Evolutionary conservation across 2,113 vertebrate genomes (phyloP), one percentile per base, ranked within the genome.

Genomic region (Plestiodon gilberti): DNA sequence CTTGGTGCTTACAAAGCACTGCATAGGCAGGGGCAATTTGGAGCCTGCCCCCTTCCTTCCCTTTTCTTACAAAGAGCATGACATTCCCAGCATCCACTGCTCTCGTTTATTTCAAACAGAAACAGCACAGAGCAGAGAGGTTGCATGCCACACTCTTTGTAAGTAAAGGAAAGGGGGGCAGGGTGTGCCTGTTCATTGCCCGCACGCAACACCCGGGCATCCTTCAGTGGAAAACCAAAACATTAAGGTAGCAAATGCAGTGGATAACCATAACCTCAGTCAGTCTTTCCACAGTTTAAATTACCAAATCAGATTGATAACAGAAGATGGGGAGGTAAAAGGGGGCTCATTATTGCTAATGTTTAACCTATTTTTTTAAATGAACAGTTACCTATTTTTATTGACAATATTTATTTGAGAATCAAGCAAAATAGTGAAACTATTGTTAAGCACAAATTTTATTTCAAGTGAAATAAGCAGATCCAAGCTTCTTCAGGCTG

Each of bases 371-470:
- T 6, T 38, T 75, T 83, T 75, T 43, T 35, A 40, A 23, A 76
- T 1, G 9, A 93, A 81, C 59, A 69, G 84, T 79, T 84, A 83
- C 78, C 85, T 48, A 67, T 89, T 93, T 90, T 91, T 92, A 90
- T 25, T 86, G 91, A 90, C 91, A 86, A 83, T 90, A 90, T 93
- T 93, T 91, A 38, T 57, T 65, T 71, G 85, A 61, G 1, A 18
- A 22, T 80, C 71, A 86, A 30, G 20, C 0, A 71, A 65, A 87
- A 83, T 0, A 0, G 84, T 78, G 82, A 73, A 78, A 83, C 28
- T 33, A 89, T 87, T 48, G 43, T 8, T 48, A 48, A 48, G 83
- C 83, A 91, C 78, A 92, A 90, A 73, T 38, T n/a, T 22, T 40
- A 17, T 70, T 77, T 2, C 15, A 78, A 77, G 3, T 38, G 59